These are phyloP conservation scores for Lepidochitona cinerea DNA, from an alignment of 2,888 invertebrate genomes.

Conservation along the genomic window DNA sequence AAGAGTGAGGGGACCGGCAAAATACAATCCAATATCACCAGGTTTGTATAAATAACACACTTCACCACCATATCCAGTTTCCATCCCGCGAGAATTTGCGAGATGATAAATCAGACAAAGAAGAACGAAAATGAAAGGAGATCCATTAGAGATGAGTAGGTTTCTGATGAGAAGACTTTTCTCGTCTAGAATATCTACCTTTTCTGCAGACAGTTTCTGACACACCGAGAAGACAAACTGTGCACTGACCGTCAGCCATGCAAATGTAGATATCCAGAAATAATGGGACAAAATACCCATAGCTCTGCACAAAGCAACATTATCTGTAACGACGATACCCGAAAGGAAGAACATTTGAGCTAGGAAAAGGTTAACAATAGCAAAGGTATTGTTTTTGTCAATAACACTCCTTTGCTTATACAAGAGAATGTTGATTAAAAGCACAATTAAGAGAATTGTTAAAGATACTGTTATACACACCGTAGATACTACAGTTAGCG, in stretches of 20 bases:
- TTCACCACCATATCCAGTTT: background rate
- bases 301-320: background rate
- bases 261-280: background rate
- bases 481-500: background rate
- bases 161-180: background rate
- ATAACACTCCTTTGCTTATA: background rate
- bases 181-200: background rate
- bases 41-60: background rate
- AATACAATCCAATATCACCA: background rate
- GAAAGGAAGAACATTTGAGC: background rate
- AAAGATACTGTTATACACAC: background rate
- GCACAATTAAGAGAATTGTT: background rate
- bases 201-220: background rate
- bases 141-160: background rate
- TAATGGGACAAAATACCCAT: conserved; percentile 1
- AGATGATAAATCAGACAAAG: background rate
- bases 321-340: background rate
- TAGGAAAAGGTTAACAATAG: background rate
- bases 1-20: background rate
- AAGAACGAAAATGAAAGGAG: background rate
- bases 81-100: background rate
- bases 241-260: background rate
- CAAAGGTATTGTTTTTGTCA: background rate
- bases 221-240: background rate
- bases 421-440: background rate